Base-by-base conservation (phyloP, 2,113 vertebrate species). In the Oreochromis tanganicae region DNA sequence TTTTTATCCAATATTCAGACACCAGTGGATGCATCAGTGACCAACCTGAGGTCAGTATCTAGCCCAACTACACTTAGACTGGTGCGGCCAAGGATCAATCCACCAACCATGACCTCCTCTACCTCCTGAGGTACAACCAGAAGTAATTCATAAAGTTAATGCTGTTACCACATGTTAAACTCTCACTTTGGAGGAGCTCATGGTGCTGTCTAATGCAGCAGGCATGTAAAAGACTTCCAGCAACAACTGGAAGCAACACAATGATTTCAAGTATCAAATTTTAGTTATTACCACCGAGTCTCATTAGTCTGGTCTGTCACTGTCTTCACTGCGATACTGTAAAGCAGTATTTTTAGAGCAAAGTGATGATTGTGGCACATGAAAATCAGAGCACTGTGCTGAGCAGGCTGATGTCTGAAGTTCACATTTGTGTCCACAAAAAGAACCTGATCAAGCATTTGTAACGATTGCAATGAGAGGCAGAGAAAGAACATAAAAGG, bases 391-490 rank as follows among this genome's bases (percentile, higher is more conserved):
- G 43, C 43, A 5, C 34, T 21, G 34, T 38, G 34, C 19, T 21
- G 63, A 68, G 63, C n/a, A 21, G 36, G 63, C 19, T 3, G 19
- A n/a, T 11, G 19, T 7, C 46, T 16, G 14, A 48, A 6, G 14
- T 16, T 48, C 36, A 68, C 19, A 38, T 11, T 1, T 21, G 61
- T 68, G 61, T 38, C 34, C 19, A 38, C 17, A 3, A 5, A 11
- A 38, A 38, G 19, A 41, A 41, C 63, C 17, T 66, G 21, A 21
- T 68, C 11, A 41, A 7, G 19, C 36, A 8, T 68, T 41, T 14
- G 63, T 68, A 13, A 41, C 6, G 4, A 68, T 1, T 38, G 63
- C 34, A 41, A 41, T 0, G 11, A 68, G 9, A 63, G 19, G 0
- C 19, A 68, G 36, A 68, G 4, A 68, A 5, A 68, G 63, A 41